Base-by-base conservation (phyloP, 1,140 invertebrate species). In the Macrostomum lignano region DNA sequence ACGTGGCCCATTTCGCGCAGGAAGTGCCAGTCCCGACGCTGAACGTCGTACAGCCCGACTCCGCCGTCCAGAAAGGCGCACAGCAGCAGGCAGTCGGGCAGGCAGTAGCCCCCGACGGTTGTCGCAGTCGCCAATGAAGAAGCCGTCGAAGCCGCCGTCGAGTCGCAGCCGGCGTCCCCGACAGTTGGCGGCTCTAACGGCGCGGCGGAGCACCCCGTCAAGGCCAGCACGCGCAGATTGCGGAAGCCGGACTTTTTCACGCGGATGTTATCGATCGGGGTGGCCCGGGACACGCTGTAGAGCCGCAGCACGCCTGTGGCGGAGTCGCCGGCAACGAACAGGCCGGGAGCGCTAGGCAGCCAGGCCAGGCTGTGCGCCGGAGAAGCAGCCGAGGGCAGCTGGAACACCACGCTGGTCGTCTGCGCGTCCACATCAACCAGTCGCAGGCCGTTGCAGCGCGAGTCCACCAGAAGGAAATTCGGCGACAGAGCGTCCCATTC, bases 21-120 rank as follows among this genome's bases (percentile, higher is more conserved):
- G n/a, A n/a, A 62, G 17, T 48, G 47, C 60, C 60, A 62, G 17
- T 51, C 49, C 11, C 49, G 43, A 31, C 39, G 40, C 14, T 48
- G 49, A 2, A 62, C 41, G 39, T 60, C 48, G 41, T 60, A 61
- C 1, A 62, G 41, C 1, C 60, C 60, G 14, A 61, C 46, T 2
- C 60, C 60, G 3, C 60, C 60, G 49, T 62, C 60, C 7, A 46
- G n/a, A n/a, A n/a, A n/a, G n/a, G n/a, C n/a, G n/a, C n/a, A n/a
- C n/a, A n/a, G n/a, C n/a, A n/a, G n/a, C 42, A 3, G 10, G 9
- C 21, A 19, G 17, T 39, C 21, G 10, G 9, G 10, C n/a, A 11
- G 11, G 19, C 35, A 23, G 22, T 20, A 10, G 9, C 15, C n/a
- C 3, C 38, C 35, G 23, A 10, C 44, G 1, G 47, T 43, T 17